phyloP scores from a whole-genome alignment of 2,797 vertebrate genomes.

The Labeo calbasu region DNA sequence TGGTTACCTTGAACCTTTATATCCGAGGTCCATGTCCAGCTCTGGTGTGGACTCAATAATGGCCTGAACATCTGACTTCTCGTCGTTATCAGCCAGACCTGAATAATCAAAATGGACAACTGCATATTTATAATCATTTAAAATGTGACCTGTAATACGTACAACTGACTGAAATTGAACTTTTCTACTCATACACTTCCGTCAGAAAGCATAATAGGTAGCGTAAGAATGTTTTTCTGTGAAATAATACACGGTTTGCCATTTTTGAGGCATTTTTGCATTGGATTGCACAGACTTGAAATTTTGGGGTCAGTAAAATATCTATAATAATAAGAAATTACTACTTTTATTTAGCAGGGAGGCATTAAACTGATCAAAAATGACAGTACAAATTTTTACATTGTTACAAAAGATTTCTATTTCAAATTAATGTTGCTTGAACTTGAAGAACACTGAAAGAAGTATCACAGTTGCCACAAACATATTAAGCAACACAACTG shows the following conservation, averaged over 20 bases:
- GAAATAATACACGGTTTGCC: background rate
- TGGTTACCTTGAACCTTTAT: slow-evolving; percentile 88
- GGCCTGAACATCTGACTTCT: slow-evolving; percentile 93
- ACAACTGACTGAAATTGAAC: background rate
- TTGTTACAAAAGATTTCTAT: too few species aligned
- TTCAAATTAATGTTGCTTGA: too few species aligned
- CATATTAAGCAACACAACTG: background rate
- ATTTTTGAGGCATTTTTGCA: too few species aligned
- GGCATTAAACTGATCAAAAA: too few species aligned
- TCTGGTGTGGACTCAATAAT: slow-evolving; percentile 99
- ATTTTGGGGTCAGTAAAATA: too few species aligned
- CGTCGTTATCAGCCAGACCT: slow-evolving; percentile 91
- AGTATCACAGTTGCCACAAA: background rate
- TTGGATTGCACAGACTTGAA: too few species aligned
- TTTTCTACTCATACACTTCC: background rate
- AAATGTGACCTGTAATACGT: background rate
- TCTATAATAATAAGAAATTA: too few species aligned
- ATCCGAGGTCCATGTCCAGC: slow-evolving; percentile 93
- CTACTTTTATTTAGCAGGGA: too few species aligned
- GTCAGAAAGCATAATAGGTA: background rate
- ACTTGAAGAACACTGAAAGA: too few species aligned
- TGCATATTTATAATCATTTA: background rate
- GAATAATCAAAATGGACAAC: background rate
- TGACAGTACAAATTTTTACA: too few species aligned
- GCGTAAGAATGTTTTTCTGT: background rate